Conservation (phyloP, 2,113 vertebrate species). For the Hydrolagus affinis region DNA sequence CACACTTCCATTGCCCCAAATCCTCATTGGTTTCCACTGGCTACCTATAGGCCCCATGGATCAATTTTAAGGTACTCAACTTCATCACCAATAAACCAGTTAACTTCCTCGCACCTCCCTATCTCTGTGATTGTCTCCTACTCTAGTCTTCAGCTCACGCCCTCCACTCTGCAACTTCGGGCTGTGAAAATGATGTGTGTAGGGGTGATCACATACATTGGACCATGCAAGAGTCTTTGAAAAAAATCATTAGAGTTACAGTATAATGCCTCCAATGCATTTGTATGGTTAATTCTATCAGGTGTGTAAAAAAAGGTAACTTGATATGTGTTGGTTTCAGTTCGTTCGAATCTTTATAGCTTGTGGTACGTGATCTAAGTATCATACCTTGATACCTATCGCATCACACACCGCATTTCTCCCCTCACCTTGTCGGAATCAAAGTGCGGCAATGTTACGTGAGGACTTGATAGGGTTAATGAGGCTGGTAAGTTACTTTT, state of each 20-base stretch:
- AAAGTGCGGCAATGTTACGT: not conserved
- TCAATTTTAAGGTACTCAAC: no score
- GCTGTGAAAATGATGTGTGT: not conserved
- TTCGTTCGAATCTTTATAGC: not conserved
- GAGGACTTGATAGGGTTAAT: not conserved
- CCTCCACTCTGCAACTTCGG: no score
- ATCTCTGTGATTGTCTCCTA: no score
- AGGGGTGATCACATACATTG: not conserved
- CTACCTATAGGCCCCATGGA: no score
- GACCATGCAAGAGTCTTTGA: not conserved
- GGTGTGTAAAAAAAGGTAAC: not conserved
- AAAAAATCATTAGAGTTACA: not conserved
- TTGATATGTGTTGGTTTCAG: conserved; percentile 3
- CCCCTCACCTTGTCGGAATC: not conserved
- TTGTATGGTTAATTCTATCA: not conserved
- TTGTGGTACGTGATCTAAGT: not conserved
- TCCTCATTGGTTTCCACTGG: no score
- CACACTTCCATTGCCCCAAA: no score
- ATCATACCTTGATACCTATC: not conserved
- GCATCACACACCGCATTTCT: not conserved
- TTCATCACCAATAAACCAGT: no score
- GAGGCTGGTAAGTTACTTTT: not conserved
- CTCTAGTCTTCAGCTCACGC: no score
- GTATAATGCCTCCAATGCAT: not conserved
- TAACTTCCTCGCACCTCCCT: no score